Base-by-base conservation (phyloP, 92 coral and sea anemone genomes). In the Ricordea florida region DNA sequence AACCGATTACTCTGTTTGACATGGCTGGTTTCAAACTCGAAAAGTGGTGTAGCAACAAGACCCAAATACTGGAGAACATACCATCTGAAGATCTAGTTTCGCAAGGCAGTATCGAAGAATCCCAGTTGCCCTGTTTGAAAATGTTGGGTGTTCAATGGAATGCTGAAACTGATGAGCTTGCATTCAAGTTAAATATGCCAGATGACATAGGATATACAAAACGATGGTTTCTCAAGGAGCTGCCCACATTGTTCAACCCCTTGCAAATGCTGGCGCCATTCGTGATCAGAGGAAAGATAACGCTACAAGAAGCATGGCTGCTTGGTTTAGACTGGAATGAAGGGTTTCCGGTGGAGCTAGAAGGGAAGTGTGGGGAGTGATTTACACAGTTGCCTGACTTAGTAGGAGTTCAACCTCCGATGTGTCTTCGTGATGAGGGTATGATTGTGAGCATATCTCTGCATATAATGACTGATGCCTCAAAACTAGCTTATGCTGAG, bases 211-310 rank as follows among this genome's bases (percentile, higher is more conserved):
- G 43, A 2, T 3, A 38, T 30, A 21, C 72, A 14, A 37, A 70
- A 37, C 46, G 49, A 18, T 50, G 28, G 15, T 42, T 47, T 7
- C 30, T 42, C 6, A 35, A 69, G 32, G 35, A 68, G 24, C 41
- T 82, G n/a, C 67, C 77, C 23, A 60, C 71, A 29, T 21, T 82
- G 59, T 82, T 74, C 36, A 69, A 82, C 50, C 88, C 83, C 9
- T 32, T 53, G 26, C 85, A 78, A 29, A 33, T 78, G 28, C 16
- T 67, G 17, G 63, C 76, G 10, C 57, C 76, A 32, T 78, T 48
- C 33, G 41, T 66, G 14, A 66, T 67, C 41, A 18, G 77, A 37
- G 78, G 78, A 14, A 78, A 81, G 80, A 58, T 72, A 64, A 42
- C 66, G 3, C 30, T 71, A 33, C 72, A 80, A 69, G 82, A 72